Base-by-base conservation (phyloP, 2,113 vertebrate species). In the Lates calcarifer region DNA sequence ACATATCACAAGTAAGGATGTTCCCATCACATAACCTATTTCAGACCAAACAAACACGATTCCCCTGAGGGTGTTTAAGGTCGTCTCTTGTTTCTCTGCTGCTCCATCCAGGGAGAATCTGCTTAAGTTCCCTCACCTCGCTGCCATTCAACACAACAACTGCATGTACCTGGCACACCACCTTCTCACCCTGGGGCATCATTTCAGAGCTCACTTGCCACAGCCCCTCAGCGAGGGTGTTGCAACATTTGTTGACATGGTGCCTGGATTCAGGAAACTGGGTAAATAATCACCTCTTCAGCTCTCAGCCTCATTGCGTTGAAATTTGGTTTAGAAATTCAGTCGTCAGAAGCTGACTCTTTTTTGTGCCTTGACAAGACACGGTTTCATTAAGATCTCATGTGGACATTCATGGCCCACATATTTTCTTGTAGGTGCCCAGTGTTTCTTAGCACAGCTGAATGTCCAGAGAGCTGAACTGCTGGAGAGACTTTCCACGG, bases 131-230 rank as follows among this genome's bases (percentile, higher is more conserved):
- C 98, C 98, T 26, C 98, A 99, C 87, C 91, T 99, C 73, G 97
- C 98, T 31, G 98, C 98, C 77, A 96, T 99, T 85, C 98, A 99
- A 86, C 97, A 99, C 92, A 99, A 99, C 94, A 99, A 99, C 95
- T 99, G 98, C 90, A 98, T 99, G 98, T 99, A 96, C 62, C 95
- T 99, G 3, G 97, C 97, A 17, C 98, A 99, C 90, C 96, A 99
- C 90, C 90, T 99, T 82, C 95, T 99, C 75, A 99, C 97, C 0
- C 94, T 99, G 29, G 98, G 98, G 1, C 97, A 99, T 92, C 96
- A 99, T 85, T 98, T 98, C 92, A 94, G 93, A 35, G 92, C 90
- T 18, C 95, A 92, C 74, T 90, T 97, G 31, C 94, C 96, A 0
- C 74, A 88, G 74, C 84, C 96, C n/a, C 94, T 97, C 28, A 95